Base-by-base conservation (phyloP, 2,888 invertebrate genomes). In the Archips xylosteana region DNA sequence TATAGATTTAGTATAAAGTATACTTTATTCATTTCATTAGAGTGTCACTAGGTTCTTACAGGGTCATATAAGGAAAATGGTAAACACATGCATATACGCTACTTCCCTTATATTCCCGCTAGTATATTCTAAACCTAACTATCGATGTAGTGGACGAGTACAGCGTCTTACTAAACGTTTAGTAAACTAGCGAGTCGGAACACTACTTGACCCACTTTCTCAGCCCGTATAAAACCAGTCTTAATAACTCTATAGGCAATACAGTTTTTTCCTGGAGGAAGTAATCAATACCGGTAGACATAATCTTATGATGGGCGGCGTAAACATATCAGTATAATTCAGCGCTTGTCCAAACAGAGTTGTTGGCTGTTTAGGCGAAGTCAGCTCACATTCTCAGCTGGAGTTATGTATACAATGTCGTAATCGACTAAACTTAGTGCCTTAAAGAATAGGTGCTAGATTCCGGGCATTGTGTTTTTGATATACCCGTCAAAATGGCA, bases 301-400 rank as follows among this genome's bases (percentile, higher is more conserved):
- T 49, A 51, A 51, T 49, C 57, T 32, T 62, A 73, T 68, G 72
- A 73, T 68, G 23, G 63, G 39, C 42, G 45, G 36, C 8, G 49
- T 73, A 73, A 73, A 73, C 72, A 72, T 23, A 57, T 70, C 65
- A 61, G 49, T 51, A 49, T 60, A 66, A 47, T 42, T 61, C 68
- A 68, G 57, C 47, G 68, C 42, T 68, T 59, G 72, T 68, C 67
- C 49, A 73, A 73, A 68, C 72, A 73, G 15, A 45, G 9, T 49
- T 69, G 70, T 65, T 68, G 13, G 62, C 15, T 51, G 45, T 65
- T 51, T 47, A 34, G 63, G 47, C 8, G 63, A 47, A 45, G 45
- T 15, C 15, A 42, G 32, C 57, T 57, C 10, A 32, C 62, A 63
- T 45, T 59, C 63, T n/a, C 32, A n/a, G 57, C 32, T 5, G 32